Conservation (phyloP, 2,113 vertebrate species). For the Caloenas nicobarica region DNA sequence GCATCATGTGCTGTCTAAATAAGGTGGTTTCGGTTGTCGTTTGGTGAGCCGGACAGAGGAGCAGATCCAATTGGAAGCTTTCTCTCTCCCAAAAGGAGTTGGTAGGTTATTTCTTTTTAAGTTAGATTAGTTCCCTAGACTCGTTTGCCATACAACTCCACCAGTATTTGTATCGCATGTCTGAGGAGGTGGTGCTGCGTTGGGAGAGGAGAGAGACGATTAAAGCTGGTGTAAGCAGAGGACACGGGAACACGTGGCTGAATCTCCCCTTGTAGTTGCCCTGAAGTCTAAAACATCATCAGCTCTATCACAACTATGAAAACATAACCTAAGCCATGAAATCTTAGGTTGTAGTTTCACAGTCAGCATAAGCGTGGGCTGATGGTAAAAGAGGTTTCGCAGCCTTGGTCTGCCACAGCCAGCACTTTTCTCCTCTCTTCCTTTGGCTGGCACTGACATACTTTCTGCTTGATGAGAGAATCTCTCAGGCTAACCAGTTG, state of each 20-base stretch:
- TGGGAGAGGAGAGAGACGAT: background rate
- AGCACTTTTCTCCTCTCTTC: background rate
- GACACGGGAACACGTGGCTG: background rate
- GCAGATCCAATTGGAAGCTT: background rate
- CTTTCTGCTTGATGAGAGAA: conserved; percentile 7
- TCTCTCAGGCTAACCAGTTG: conserved; percentile 38
- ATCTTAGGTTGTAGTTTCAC: conserved; percentile 17
- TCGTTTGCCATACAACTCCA: background rate
- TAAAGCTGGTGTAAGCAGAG: background rate
- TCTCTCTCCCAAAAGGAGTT: background rate
- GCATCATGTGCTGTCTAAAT: background rate
- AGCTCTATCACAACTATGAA: background rate
- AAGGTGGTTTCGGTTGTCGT: background rate
- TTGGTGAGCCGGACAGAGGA: background rate
- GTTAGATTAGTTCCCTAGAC: background rate
- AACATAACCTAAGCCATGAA: background rate
- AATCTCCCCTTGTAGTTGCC: background rate
- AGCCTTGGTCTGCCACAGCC: conserved; percentile 21
- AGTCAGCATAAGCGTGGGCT: conserved; percentile 8
- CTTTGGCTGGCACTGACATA: conserved; percentile 5
- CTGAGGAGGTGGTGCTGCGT: background rate
- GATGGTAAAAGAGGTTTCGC: conserved; percentile 42
- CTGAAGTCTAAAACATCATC: background rate
- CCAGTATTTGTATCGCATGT: accelerated
- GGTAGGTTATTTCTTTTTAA: background rate